Conservation (phyloP, 35 echinoderm and acorn worm genomes). For the Anneissia japonica region DNA sequence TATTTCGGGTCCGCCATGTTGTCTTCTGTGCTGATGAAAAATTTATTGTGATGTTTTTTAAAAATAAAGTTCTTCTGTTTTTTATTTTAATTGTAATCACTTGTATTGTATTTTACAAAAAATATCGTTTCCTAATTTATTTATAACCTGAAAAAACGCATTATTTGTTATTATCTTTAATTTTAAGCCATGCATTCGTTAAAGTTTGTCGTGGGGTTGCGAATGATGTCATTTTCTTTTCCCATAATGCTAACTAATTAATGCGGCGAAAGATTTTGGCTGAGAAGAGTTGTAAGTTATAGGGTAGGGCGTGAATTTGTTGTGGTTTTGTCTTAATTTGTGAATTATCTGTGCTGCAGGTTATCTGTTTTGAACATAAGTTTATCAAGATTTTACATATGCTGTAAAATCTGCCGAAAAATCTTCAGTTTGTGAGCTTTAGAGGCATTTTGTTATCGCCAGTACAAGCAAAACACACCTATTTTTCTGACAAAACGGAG, state of each 20-base stretch:
- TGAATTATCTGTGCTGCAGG: neutral
- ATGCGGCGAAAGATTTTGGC: neutral
- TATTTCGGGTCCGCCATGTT: too few relatives aligned
- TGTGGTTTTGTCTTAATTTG: neutral
- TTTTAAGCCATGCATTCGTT: too few relatives aligned
- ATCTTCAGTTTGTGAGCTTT: neutral
- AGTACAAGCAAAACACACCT: neutral
- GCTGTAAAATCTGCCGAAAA: neutral
- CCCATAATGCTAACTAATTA: neutral
- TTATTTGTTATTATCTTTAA: too few relatives aligned
- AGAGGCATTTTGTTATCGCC: neutral
- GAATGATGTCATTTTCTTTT: neutral
- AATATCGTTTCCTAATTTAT: too few relatives aligned
- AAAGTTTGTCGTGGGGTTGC: too few relatives aligned
- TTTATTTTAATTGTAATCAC: too few relatives aligned
- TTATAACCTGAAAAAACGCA: too few relatives aligned
- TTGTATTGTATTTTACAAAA: too few relatives aligned
- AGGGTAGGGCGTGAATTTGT: neutral
- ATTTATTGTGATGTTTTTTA: too few relatives aligned
- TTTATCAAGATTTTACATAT: neutral
- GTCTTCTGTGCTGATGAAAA: too few relatives aligned
- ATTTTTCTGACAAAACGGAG: neutral
- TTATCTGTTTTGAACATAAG: neutral
- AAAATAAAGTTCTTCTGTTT: too few relatives aligned
- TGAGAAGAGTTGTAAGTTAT: neutral